phyloP scores from a whole-genome alignment of 2,888 invertebrate species.

The Pachymerium ferrugineum region DNA sequence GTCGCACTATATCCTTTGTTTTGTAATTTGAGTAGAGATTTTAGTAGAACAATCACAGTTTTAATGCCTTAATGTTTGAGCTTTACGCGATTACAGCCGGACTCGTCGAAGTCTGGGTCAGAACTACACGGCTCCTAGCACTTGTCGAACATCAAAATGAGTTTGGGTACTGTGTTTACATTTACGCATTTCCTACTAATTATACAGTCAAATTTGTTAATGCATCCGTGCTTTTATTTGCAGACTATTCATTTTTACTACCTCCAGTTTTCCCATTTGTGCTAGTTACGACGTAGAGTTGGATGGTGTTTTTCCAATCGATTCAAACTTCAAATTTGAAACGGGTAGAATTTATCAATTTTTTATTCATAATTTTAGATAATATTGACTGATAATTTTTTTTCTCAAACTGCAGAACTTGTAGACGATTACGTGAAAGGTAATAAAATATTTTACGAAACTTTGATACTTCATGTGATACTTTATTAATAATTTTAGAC shows the following conservation, averaged over 20 bases:
- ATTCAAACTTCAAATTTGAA: slow-evolving; percentile 71
- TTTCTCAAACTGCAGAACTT: background rate
- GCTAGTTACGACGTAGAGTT: slow-evolving; percentile 60
- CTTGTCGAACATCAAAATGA: slow-evolving; percentile 56
- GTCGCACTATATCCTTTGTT: slow-evolving; percentile 56
- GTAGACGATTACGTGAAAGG: background rate
- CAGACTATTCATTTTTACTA: slow-evolving; percentile 55
- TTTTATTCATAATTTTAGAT: background rate
- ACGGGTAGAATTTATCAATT: slow-evolving; percentile 53
- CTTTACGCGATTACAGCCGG: slow-evolving; percentile 42
- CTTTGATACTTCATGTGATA: background rate
- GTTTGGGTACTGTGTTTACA: slow-evolving; percentile 44
- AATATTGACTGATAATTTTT: background rate
- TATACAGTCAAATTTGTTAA: background rate
- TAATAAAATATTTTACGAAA: background rate
- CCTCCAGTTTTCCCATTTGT: slow-evolving; percentile 41
- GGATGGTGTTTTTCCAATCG: slow-evolving; percentile 73
- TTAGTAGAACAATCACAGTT: background rate
- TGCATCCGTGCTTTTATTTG: background rate
- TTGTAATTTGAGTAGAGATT: too few relatives aligned
- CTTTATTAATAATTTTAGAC: slow-evolving; percentile 42
- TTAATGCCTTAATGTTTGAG: background rate
- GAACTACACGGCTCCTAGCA: slow-evolving; percentile 54
- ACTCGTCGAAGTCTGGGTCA: slow-evolving; percentile 50
- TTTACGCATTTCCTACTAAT: too few relatives aligned